Base-by-base conservation (phyloP, 2,113 vertebrate species). In the Asarcornis scutulata region DNA sequence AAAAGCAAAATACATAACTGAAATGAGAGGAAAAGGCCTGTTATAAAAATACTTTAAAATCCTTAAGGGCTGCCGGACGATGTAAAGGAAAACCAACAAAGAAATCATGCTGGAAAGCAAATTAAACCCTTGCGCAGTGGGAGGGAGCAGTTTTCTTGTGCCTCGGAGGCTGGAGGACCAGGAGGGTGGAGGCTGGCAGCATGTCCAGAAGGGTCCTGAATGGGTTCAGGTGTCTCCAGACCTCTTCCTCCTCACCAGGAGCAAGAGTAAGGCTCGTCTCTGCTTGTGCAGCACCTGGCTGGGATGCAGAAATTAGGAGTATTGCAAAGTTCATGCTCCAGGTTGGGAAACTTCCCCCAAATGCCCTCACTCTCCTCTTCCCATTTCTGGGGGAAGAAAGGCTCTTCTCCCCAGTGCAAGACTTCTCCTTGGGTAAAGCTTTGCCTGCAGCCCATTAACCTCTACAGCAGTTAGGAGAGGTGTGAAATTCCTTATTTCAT, bases 31-130 rank as follows among this genome's bases (percentile, higher is more conserved):
- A 58, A 68, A 86, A 91, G 46, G 34, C 63, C 78, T 92, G 85
- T 77, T 90, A 59, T 48, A 92, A 84, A 97, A 85, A 75, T 52
- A 72, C 86, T 88, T 93, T 29, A 74, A 91, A 93, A 88, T 93
- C 93, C 91, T 67, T 74, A 56, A 87, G 55, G 55, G 74, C 75
- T 58, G 63, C 8, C 0, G 64, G 84, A 67, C 31, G 13, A 64
- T 64, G 76, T 31, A 72, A 64, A 89, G 73, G 88, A 22, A 86
- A 82, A 72, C 29, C 78, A 83, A 46, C 62, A 83, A 69, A 52
- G 67, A 63, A 91, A 76, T 26, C 16, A 0, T 9, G 0, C n/a
- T 71, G 73, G 83, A 27, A 83, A 83, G 26, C 17, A 29, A 67
- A 82, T 31, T 1, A 36, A 80, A 67, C 44, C 53, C 29, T 42